Evolutionary conservation across 2,797 vertebrate genomes (phyloP).

Genomic region (Sciurus vulgaris): DNA sequence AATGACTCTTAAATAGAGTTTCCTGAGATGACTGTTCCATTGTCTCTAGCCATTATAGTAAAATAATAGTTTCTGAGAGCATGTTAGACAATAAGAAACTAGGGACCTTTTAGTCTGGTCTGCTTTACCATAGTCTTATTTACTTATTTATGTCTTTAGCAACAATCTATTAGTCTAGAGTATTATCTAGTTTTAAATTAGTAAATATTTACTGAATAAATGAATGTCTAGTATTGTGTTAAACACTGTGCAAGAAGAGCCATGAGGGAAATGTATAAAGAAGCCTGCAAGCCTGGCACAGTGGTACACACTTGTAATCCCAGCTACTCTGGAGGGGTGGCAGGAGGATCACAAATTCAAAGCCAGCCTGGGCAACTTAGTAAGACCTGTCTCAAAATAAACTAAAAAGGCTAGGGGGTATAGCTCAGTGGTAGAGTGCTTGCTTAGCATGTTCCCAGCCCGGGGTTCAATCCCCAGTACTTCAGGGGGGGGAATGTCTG

Average conservation of each 20-base stretch:
- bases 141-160: neutral
- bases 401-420: neutral
- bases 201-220: slow-evolving; percentile 44
- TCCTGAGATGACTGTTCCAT: neutral
- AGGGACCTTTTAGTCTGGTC: neutral
- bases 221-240: neutral
- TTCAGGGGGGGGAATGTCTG: neutral
- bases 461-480: too few relatives aligned
- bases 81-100: neutral
- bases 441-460: too few relatives aligned
- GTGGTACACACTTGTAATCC: too few relatives aligned
- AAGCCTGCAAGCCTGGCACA: neutral
- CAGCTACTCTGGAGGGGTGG: too few relatives aligned
- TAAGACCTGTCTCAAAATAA: neutral
- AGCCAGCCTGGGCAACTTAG: neutral
- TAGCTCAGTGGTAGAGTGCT: too few relatives aligned
- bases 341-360: neutral
- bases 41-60: neutral
- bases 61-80: neutral
- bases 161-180: neutral
- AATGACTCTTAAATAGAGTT: neutral
- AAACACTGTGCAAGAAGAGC: neutral
- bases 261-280: neutral
- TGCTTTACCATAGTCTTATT: slow-evolving; percentile 28
- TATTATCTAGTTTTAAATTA: slow-evolving; percentile 57